Evolutionary conservation across 2,797 vertebrate genomes (phyloP).

Genomic region (Crocidura indochinensis): DNA sequence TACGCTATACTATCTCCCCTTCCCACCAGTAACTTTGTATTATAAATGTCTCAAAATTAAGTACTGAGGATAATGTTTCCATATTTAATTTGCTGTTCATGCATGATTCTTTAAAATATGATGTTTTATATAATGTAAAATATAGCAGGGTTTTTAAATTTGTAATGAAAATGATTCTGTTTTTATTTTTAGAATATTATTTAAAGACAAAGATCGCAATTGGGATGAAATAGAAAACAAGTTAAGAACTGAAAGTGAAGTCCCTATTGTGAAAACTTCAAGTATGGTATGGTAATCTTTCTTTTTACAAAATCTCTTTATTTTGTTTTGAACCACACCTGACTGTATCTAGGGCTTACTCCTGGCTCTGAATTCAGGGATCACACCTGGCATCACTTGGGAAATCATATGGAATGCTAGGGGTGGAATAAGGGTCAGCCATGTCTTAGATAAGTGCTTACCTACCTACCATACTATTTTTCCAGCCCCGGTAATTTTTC

Average conservation of each 20-base stretch:
- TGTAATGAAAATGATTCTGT: slow-evolving; percentile 76
- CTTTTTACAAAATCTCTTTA: not conserved
- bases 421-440: too few species aligned
- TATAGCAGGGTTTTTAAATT: slow-evolving; percentile 12
- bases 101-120: not conserved
- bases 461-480: too few species aligned
- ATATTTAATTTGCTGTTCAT: slow-evolving; percentile 47
- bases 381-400: too few species aligned
- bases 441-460: too few species aligned
- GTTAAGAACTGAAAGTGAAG: slow-evolving; percentile 95
- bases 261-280: slow-evolving; percentile 97
- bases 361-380: too few species aligned
- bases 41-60: slow-evolving; percentile 5
- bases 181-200: slow-evolving; percentile 94
- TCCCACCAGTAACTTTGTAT: not conserved
- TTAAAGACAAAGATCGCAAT: slow-evolving; percentile 98
- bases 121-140: slow-evolving; percentile 35
- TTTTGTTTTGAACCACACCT: too few species aligned
- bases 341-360: too few species aligned
- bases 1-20: too few species aligned
- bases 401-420: too few species aligned
- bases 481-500: slow-evolving; percentile 8
- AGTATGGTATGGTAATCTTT: slow-evolving; percentile 93
- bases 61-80: slow-evolving; percentile 28
- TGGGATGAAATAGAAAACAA: slow-evolving; percentile 99